These are phyloP conservation scores for Stigmatopora nigra DNA, from an alignment of 2,113 vertebrate species.

Conservation along the genomic window DNA sequence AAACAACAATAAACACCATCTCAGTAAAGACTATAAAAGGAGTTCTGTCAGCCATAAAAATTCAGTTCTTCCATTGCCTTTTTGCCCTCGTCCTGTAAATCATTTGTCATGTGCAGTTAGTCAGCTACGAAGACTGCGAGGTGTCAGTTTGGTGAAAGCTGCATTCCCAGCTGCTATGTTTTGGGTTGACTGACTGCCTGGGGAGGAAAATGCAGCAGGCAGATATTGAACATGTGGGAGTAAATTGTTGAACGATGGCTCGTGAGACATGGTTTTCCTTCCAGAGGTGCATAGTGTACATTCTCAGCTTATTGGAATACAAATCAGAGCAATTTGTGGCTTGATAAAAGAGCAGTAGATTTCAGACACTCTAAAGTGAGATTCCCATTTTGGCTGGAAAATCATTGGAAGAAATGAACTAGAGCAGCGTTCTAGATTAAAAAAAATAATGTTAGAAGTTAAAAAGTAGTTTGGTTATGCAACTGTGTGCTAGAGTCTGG, in stretches of 20 bases:
- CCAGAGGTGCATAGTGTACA: conserved; percentile 20
- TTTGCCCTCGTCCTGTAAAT: conserved; percentile 24
- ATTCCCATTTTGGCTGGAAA: background rate
- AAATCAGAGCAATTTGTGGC: background rate
- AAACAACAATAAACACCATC: background rate
- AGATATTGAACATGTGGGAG: background rate
- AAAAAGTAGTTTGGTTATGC: background rate
- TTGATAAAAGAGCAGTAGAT: conserved; percentile 1
- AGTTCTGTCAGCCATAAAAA: background rate
- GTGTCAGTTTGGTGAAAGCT: conserved; percentile 31
- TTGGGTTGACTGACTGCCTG: conserved; percentile 18
- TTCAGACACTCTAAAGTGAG: background rate
- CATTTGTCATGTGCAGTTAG: conserved; percentile 10
- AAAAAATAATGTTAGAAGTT: no score
- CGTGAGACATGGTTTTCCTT: background rate
- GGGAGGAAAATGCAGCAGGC: conserved; percentile 3
- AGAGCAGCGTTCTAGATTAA: no score
- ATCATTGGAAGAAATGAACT: background rate
- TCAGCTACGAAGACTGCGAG: conserved; percentile 13
- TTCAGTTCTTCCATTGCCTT: background rate
- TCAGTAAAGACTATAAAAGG: background rate
- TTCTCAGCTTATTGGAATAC: conserved; percentile 9
- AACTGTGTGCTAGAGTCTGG: background rate
- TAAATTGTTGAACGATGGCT: background rate
- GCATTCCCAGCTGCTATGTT: conserved; percentile 48